phyloP scores from a whole-genome alignment of 2,797 vertebrate species.

The Myripristis murdjan region DNA sequence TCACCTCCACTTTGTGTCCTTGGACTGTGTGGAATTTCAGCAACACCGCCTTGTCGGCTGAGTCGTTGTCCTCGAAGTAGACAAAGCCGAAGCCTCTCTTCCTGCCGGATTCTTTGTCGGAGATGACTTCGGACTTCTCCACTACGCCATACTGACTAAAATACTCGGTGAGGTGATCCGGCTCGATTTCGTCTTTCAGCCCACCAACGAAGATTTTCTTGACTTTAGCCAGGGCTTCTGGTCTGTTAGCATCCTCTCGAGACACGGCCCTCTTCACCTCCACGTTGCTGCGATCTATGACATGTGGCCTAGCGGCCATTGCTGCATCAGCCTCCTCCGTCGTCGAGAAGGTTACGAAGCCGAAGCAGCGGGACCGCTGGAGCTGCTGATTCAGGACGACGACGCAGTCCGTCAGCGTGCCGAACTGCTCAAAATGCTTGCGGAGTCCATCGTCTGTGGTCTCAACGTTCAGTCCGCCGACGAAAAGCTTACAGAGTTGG shows the following conservation, averaged over 20 bases:
- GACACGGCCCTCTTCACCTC: slow-evolving; percentile 97
- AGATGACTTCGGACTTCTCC: slow-evolving; percentile 97
- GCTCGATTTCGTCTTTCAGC: slow-evolving; percentile 92
- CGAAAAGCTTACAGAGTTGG: slow-evolving; percentile 95
- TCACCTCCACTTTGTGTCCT: slow-evolving; percentile 97
- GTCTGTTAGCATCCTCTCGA: slow-evolving; percentile 94
- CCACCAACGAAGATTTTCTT: slow-evolving; percentile 98
- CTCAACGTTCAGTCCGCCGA: slow-evolving; percentile 97
- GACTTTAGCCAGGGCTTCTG: slow-evolving; percentile 95
- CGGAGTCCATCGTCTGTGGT: slow-evolving; percentile 94
- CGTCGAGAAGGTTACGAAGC: slow-evolving; percentile 96
- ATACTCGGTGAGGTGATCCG: slow-evolving; percentile 91
- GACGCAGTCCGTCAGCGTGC: slow-evolving; percentile 94
- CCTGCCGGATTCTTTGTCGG: slow-evolving; percentile 97
- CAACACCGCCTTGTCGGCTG: slow-evolving; percentile 95
- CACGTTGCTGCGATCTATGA: slow-evolving; percentile 95
- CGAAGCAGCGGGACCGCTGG: slow-evolving; percentile 96
- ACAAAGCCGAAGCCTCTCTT: slow-evolving; percentile 98
- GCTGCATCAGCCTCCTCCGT: slow-evolving; percentile 96
- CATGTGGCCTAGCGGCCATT: slow-evolving; percentile 96
- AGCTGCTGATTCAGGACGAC: slow-evolving; percentile 96
- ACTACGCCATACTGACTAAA: slow-evolving; percentile 95
- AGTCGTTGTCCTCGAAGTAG: slow-evolving; percentile 95
- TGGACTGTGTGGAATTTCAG: slow-evolving; percentile 95
- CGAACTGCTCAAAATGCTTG: slow-evolving; percentile 94